Evolutionary conservation across 2,113 vertebrate species (phyloP), one percentile per base, ranked within the genome.

Genomic region (Apistogramma diplotaenia): DNA sequence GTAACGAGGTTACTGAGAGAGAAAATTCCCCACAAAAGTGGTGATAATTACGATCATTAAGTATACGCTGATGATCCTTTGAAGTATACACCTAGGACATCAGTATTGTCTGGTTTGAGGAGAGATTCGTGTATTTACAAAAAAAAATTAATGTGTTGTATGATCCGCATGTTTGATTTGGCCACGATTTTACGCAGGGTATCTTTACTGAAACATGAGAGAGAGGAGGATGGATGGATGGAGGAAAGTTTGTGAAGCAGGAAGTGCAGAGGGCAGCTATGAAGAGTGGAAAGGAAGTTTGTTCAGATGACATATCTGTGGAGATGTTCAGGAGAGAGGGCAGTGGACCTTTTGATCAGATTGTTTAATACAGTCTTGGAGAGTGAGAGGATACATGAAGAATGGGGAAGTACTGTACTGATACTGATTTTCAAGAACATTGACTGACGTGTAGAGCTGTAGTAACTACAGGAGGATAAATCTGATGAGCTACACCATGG

Each of bases 1-100:
- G 97, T 97, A 94, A 93, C 87, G 2, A 3, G 3, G 18, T 65
- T 70, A 5, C 15, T 27, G 37, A 23, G 60, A 25, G 25, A 65
- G 25, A 8, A 65, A 25, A 25, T 5, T 12, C 18, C 2, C 59
- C 67, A 78, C 16, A 31, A 59, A 59, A 56, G 8, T 76, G 70
- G 37, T 21, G 73, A 21, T 16, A 1, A 76, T 67, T 67, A 25
- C 23, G 19, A 13, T 70, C 25, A 70, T 49, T 29, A 10, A 49
- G 2, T 70, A 4, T 70, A 70, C 29, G 43, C 12, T 31, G 19
- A n/a, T 70, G 9, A 6, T 1, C 25, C 25, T 29, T 49, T 49
- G 18, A 16, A 16, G 2, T 16, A 16, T 2, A 4, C 43, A 15
- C 13, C 18, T 18, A 46, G 6, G 43, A 6, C 15, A 5, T 46